Evolutionary conservation across 2,113 vertebrate genomes (phyloP).

Genomic region (Talpa occidentalis): DNA sequence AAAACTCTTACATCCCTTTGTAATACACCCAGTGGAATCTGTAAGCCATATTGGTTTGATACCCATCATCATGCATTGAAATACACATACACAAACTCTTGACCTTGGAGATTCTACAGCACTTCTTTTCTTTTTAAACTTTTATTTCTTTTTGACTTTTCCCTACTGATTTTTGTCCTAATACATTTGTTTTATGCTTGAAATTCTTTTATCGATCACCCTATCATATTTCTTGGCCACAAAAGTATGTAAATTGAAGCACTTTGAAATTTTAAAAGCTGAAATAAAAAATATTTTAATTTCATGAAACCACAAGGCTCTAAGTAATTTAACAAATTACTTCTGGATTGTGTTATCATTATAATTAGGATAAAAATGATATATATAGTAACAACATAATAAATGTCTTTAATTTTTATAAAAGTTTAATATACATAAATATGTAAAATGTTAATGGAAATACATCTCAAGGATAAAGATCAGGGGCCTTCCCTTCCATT

Average conservation of each 20-base stretch:
- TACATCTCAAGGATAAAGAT: neutral
- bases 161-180: constrained; percentile 21
- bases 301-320: neutral
- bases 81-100: neutral
- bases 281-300: constrained; percentile 60
- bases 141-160: constrained; percentile 50
- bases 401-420: constrained; percentile 38
- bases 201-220: constrained; percentile 44
- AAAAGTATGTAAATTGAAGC: constrained; percentile 43
- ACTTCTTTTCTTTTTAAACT: constrained; percentile 33
- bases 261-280: constrained; percentile 46
- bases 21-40: neutral
- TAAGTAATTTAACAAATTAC: constrained; percentile 4
- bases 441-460: neutral
- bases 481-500: neutral
- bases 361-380: neutral
- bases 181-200: constrained; percentile 51
- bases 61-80: neutral
- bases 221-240: constrained; percentile 27
- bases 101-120: neutral
- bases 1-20: neutral
- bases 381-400: neutral
- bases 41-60: neutral
- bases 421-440: neutral
- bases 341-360: neutral